Percentiles rank a stretch among this genome's conserved stretches.
Conservation (phyloP, 2,797 vertebrate genomes). For the Hydrocynus forskahlii region DNA sequence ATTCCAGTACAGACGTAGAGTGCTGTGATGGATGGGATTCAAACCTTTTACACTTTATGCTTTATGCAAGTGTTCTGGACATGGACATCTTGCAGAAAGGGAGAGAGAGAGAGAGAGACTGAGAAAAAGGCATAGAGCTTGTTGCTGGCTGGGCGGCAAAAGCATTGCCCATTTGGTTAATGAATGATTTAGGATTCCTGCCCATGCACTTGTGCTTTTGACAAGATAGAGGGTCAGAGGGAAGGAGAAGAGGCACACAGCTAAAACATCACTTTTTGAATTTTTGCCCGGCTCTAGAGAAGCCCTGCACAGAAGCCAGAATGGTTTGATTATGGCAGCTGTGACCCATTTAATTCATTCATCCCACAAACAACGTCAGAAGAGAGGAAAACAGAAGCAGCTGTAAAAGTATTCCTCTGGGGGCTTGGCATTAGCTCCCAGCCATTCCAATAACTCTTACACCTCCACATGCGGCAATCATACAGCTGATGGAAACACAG, state of each 20-base stretch:
- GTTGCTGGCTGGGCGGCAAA: background rate
- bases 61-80: background rate
- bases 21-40: slow-evolving; percentile 7
- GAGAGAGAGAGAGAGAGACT: background rate
- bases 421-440: slow-evolving; percentile 69
- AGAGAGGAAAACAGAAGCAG: slow-evolving; percentile 78
- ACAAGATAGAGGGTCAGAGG: background rate
- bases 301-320: slow-evolving; percentile 53
- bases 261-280: slow-evolving; percentile 55
- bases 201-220: slow-evolving; percentile 41
- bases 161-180: slow-evolving; percentile 61
- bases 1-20: background rate
- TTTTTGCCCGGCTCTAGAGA: slow-evolving; percentile 63
- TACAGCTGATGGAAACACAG: slow-evolving; percentile 17
- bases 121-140: background rate
- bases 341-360: slow-evolving; percentile 77
- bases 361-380: slow-evolving; percentile 68
- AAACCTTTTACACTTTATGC: background rate
- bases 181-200: slow-evolving; percentile 54
- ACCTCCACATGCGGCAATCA: slow-evolving; percentile 30
- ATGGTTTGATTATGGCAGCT: slow-evolving; percentile 70
- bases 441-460: slow-evolving; percentile 61
- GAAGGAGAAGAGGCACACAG: slow-evolving; percentile 40
- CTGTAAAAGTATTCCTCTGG: slow-evolving; percentile 76
- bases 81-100: background rate